A percentile compares a stretch with the other conserved stretches of the same genome.
Conservation (phyloP, 2,797 vertebrate genomes). For the Sternarchorhynchus goeldii region DNA sequence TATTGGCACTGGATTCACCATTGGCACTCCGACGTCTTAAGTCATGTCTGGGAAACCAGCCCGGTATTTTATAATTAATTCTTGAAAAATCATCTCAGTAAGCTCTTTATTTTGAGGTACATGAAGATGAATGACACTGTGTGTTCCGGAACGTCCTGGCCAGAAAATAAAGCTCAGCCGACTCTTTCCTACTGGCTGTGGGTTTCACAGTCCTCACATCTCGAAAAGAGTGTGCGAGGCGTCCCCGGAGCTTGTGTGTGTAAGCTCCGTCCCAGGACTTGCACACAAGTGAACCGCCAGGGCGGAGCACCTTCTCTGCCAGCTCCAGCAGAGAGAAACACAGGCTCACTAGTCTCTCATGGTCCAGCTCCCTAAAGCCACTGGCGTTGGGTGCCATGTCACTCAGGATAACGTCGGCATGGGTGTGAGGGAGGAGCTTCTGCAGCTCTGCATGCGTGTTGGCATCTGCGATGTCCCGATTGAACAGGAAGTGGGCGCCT, state of each 20-base stretch:
- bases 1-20: too few relatives aligned
- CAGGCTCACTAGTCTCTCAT: slow-evolving; percentile 81
- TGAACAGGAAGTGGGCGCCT: slow-evolving; percentile 85
- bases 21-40: too few relatives aligned
- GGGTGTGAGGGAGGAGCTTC: slow-evolving; percentile 78
- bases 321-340: slow-evolving; percentile 81
- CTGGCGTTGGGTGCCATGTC: slow-evolving; percentile 95
- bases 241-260: slow-evolving; percentile 73
- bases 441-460: slow-evolving; percentile 70
- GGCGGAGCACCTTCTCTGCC: slow-evolving; percentile 73
- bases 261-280: slow-evolving; percentile 91
- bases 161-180: slow-evolving; percentile 85
- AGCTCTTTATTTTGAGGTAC: slow-evolving; percentile 3
- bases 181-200: slow-evolving; percentile 88
- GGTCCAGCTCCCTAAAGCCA: slow-evolving; percentile 87
- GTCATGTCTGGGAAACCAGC: not conserved
- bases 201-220: slow-evolving; percentile 83
- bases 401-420: slow-evolving; percentile 86
- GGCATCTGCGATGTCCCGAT: slow-evolving; percentile 77
- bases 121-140: not conserved
- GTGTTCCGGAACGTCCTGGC: slow-evolving; percentile 76
- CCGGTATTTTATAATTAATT: not conserved
- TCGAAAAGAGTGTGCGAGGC: slow-evolving; percentile 75
- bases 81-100: not conserved
- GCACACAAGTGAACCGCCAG: slow-evolving; percentile 83